These are phyloP conservation scores for Osmoderma eremita DNA, from an alignment of 2,888 invertebrate genomes.

Conservation along the genomic window DNA sequence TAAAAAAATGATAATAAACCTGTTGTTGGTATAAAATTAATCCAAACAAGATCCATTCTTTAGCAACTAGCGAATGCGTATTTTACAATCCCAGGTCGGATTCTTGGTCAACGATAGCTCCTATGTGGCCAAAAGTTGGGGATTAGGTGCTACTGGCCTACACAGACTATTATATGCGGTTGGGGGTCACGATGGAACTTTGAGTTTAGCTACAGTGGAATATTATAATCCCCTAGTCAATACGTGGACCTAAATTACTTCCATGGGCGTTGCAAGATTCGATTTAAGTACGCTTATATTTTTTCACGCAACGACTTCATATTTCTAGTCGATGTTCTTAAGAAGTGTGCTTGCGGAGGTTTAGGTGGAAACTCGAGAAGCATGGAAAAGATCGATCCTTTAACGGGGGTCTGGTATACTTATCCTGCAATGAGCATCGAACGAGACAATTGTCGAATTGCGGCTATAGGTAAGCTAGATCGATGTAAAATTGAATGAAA, in stretches of 20 bases:
- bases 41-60: constrained; percentile 72
- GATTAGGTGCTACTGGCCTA: no score
- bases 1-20: constrained; percentile 76
- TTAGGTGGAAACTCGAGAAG: constrained; percentile 77
- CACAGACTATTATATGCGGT: no score
- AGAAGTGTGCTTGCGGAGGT: constrained; percentile 71
- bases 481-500: neutral
- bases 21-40: constrained; percentile 78
- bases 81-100: no score
- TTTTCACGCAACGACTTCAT: constrained; percentile 21
- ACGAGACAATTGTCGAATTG: constrained; percentile 73
- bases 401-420: no score
- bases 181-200: constrained; percentile 75
- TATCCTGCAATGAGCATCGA: no score
- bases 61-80: constrained; percentile 72
- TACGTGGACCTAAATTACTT: constrained; percentile 72
- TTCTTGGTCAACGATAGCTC: no score
- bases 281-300: constrained; percentile 68
- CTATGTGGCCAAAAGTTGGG: no score
- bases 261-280: constrained; percentile 76
- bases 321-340: neutral
- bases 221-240: constrained; percentile 73
- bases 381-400: constrained; percentile 75
- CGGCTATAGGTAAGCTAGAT: constrained; percentile 67
- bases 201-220: constrained; percentile 74